Base-by-base conservation (phyloP, 2,888 invertebrate genomes). In the Drosophila macrospina region DNA sequence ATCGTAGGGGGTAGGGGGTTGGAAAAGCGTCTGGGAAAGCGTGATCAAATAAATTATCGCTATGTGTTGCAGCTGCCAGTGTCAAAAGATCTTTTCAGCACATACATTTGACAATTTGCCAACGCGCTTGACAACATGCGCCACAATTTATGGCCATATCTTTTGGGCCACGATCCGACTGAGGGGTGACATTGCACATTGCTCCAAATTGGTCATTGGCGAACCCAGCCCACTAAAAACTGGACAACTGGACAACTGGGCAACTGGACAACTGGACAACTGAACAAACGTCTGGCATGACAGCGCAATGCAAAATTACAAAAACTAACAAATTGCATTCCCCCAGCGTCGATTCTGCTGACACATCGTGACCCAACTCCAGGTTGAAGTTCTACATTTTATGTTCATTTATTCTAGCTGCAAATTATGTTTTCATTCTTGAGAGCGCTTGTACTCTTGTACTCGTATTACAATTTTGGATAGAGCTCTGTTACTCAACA, bases 31-130 rank as follows among this genome's bases (percentile, higher is more conserved):
- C 57, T 54, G 74, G 69, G 36, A 75, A 82, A 80, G 77, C 80
- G 82, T 85, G 85, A 82, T 78, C 82, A 81, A 65, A 85, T 82
- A 82, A 82, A 81, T 87, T 81, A 87, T 84, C 52, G 41, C 65
- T 44, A 37, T 59, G 34, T 50, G 59, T 45, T 47, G 59, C 55
- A 51, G 63, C 71, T 79, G 77, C 50, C 80, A 78, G 80, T 80
- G 86, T 80, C 86, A 80, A 78, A 78, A 78, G 86, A 86, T 80
- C 86, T 75, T 78, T 83, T 67, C 74, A 78, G 74, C 74, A 60
- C 60, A 66, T 69, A 56, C 74, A 65, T 64, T 75, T 74, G 73
- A 81, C 81, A 85, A 81, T 75, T 85, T 64, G 74, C 74, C 78
- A 71, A 50, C 52, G 39, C 66, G 63, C 64, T 56, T 66, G 87